Base-by-base conservation (phyloP, 2,113 vertebrate species). In the Protobothrops flavoviridis region DNA sequence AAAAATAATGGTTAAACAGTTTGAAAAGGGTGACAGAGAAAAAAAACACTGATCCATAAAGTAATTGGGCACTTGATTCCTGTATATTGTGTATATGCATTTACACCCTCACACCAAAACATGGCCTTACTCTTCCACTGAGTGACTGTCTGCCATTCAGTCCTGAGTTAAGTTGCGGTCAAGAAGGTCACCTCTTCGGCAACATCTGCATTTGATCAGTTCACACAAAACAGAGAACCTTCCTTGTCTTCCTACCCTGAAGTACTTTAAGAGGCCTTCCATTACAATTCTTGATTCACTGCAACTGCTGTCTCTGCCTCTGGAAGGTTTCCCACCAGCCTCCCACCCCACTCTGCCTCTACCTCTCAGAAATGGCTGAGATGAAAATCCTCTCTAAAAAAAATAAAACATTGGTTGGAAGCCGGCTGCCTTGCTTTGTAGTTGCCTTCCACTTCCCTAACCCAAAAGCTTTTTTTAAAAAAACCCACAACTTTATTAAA, bases 171-270 rank as follows among this genome's bases (percentile, higher is more conserved):
- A 98, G 97, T 98, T 97, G 95, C 94, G 95, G 98, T 97, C 97
- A 97, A 96, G 95, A 96, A 97, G 98, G 98, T 98, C 98, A 98
- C 9, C 96, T 97, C 97, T 96, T 96, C 97, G 96, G 96, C 95
- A 98, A 98, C 99, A 99, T 99, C 99, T 99, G 99, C 97, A 98
- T 98, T 98, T 99, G 98, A 99, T 99, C 98, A 98, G 97, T 98
- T 97, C 96, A 97, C 96, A 97, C 96, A 95, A 97, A 97, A 98
- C 96, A 94, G 98, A 97, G 97, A 96, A 93, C 97, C 98, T 98
- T 98, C 96, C 95, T 97, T 96, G 96, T 97, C 94, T 97, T 96
- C 96, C 97, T 97, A 97, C 95, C 95, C 96, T 93, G 95, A 95
- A 97, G 95, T 97, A 95, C 95, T 96, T 97, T 95, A 95, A 96